Conservation (phyloP, 2,113 vertebrate genomes). For the Rhadina sibilatrix region DNA sequence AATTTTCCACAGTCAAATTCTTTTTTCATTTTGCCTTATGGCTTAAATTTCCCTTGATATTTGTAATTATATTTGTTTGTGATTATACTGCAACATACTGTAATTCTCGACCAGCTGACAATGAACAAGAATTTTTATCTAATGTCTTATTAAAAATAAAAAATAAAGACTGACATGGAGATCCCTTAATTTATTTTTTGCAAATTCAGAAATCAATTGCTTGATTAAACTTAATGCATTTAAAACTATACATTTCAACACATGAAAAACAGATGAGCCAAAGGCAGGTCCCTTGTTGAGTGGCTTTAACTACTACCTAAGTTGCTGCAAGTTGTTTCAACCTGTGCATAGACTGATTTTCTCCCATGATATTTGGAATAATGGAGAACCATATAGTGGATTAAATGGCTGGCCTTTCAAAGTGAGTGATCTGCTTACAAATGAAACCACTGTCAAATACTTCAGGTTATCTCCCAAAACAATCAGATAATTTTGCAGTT, state of each 20-base stretch:
- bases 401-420: background rate
- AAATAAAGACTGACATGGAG: background rate
- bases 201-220: background rate
- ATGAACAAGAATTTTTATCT: background rate
- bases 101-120: slow-evolving; percentile 8
- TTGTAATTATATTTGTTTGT: slow-evolving; percentile 55
- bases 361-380: background rate
- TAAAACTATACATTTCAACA: background rate
- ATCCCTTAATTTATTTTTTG: background rate
- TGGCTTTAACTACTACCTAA: background rate
- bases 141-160: background rate
- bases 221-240: background rate
- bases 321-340: background rate
- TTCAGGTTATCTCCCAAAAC: background rate
- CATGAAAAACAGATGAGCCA: background rate
- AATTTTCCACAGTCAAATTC: slow-evolving; percentile 43
- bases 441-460: background rate
- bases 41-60: slow-evolving; percentile 50
- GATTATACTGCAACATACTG: slow-evolving; percentile 28
- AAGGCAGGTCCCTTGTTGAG: background rate
- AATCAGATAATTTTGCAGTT: background rate
- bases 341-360: background rate
- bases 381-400: background rate
- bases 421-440: background rate
- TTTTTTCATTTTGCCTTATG: slow-evolving; percentile 49